Conservation (phyloP, 2,888 invertebrate species). For the Eupithecia tripunctaria region DNA sequence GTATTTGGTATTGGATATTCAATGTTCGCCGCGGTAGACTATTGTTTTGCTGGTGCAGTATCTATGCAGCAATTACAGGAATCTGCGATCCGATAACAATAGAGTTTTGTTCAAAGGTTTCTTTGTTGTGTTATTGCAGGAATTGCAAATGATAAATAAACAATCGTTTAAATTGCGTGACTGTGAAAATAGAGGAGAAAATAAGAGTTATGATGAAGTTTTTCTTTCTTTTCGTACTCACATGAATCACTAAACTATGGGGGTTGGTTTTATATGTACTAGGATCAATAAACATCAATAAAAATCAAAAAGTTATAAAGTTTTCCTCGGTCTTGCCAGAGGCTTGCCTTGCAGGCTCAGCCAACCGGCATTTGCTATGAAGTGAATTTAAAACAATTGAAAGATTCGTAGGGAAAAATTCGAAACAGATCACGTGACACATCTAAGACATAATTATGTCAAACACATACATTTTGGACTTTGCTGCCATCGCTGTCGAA, state of each 20-base stretch:
- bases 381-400: too few species aligned
- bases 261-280: too few species aligned
- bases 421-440: too few species aligned
- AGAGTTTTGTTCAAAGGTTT: conserved; percentile 10
- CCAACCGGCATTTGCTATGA: too few species aligned
- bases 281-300: too few species aligned
- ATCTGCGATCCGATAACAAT: conserved; percentile 16
- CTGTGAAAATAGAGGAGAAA: neutral
- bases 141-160: neutral
- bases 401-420: too few species aligned
- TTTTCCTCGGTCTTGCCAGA: neutral
- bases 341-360: too few species aligned
- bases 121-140: neutral
- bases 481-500: too few species aligned
- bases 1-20: conserved; percentile 76
- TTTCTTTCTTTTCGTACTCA: neutral
- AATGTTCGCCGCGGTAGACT: conserved; percentile 72
- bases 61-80: conserved; percentile 41
- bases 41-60: conserved; percentile 62
- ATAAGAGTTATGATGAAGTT: neutral
- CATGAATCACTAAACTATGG: too few species aligned
- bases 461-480: too few species aligned
- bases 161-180: neutral
- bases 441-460: too few species aligned
- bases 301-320: neutral